Conservation (phyloP, 2,888 invertebrate genomes). For the Drosophila siamana region DNA sequence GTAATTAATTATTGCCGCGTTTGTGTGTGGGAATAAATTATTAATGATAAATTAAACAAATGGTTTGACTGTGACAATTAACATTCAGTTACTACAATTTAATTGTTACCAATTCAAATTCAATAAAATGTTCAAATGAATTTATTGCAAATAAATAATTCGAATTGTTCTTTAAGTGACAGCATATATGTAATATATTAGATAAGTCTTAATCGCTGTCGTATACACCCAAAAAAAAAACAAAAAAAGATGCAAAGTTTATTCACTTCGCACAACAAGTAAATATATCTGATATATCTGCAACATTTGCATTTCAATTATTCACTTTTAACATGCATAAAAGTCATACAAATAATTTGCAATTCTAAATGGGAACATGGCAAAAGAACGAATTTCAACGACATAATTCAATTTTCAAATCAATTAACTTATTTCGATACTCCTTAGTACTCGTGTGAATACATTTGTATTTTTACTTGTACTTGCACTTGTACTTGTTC, state of each 20-base stretch:
- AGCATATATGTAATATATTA: conserved; percentile 11
- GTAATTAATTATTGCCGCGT: conserved; percentile 19
- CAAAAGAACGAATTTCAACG: neutral
- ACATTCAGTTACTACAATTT: conserved; percentile 29
- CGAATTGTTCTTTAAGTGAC: conserved; percentile 1
- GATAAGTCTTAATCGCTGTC: conserved; percentile 10
- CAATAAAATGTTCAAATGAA: neutral
- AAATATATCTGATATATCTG: conserved; percentile 1
- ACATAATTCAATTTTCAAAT: conserved; percentile 32
- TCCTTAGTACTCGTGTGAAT: neutral
- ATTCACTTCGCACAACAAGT: conserved; percentile 37
- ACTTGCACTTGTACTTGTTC: neutral
- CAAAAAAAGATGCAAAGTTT: conserved; percentile 33
- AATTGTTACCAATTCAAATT: neutral
- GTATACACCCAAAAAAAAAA: conserved; percentile 2
- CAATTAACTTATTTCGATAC: conserved; percentile 29
- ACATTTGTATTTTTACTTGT: neutral
- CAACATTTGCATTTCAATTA: conserved; percentile 35
- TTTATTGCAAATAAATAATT: conserved; percentile 19
- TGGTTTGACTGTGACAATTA: neutral
- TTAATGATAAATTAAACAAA: neutral
- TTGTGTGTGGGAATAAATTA: conserved; percentile 7
- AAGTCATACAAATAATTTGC: conserved; percentile 1
- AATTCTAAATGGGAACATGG: conserved; percentile 33
- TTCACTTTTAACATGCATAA: conserved; percentile 21